These are phyloP conservation scores for Uria aalge DNA, from an alignment of 2,113 vertebrate species.

Conservation along the genomic window DNA sequence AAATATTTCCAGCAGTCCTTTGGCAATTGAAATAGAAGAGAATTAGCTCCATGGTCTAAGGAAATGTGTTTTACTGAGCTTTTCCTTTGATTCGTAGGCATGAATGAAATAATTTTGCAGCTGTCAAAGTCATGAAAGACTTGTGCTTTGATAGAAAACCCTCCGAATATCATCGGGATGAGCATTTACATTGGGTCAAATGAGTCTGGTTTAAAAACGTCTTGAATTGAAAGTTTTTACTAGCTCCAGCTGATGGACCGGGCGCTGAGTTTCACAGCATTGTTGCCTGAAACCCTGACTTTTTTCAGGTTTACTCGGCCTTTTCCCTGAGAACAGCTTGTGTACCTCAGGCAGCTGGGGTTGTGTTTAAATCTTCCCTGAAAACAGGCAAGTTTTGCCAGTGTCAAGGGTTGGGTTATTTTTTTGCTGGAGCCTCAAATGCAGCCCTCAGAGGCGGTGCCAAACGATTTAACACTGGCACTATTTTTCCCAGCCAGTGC, in stretches of 20 bases:
- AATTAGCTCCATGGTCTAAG: background rate
- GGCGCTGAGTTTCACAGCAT: background rate
- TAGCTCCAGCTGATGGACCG: background rate
- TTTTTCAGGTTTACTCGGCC: background rate
- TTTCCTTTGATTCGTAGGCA: background rate
- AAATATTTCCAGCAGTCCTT: background rate
- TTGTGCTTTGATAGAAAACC: background rate
- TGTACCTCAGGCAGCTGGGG: background rate
- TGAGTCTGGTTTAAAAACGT: background rate
- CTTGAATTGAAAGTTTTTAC: background rate
- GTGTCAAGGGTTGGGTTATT: background rate
- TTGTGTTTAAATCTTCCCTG: background rate
- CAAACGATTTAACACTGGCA: background rate
- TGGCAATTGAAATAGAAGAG: background rate
- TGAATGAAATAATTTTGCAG: background rate
- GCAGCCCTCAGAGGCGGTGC: background rate
- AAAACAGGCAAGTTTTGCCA: background rate
- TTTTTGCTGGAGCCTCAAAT: background rate
- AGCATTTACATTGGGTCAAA: background rate
- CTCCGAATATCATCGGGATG: background rate
- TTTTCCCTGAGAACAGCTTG: background rate
- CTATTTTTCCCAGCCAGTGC: background rate
- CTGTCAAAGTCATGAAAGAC: background rate
- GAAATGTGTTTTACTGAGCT: background rate
- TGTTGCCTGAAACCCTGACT: background rate